Evolutionary conservation across 2,113 vertebrate species (phyloP), one percentile per base, ranked within the genome.

Genomic region (Odobenus rosmarus): DNA sequence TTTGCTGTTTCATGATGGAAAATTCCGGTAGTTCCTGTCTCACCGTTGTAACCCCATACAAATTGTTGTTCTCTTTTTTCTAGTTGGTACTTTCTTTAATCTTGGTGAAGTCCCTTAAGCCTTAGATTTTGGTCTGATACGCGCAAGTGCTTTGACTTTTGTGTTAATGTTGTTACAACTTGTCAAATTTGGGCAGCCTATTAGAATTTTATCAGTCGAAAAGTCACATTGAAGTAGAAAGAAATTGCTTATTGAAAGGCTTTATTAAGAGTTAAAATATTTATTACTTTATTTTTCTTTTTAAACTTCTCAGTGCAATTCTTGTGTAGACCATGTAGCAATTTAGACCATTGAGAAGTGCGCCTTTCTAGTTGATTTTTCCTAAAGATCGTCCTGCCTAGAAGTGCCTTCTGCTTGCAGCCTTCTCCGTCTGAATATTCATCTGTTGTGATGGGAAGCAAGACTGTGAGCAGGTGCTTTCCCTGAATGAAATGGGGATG

Each of bases 61-160:
- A 67, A 57, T 69, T 51, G 88, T 92, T 88, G 55, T 84, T 76
- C 16, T 71, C 16, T 76, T 26, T 57, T 81, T 95, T 80, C 62
- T 79, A 62, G 49, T 86, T 96, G 46, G 33, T 26, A 53, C 71
- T 76, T 36, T 88, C 24, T 88, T 62, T 87, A 84, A 84, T 96
- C 93, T 95, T 90, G 42, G 5, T 83, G 84, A 81, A 88, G 88
- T 88, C 77, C 93, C 79, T 26, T 74, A 89, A 96, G 86, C 55
- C 79, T 95, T 83, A 72, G 13, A 86, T 95, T 95, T 81, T 80
- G 59, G 53, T 88, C 28, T 72, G 46, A 85, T 72, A 21, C 18
- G 21, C 42, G 36, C 61, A 79, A 81, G 67, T 36, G 7, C 77
- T 95, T 96, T 90, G 80, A 94, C 57, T 94, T 96, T 90, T 95